Conservation (phyloP, 2,113 vertebrate genomes). For the Lophotis ruficrista region DNA sequence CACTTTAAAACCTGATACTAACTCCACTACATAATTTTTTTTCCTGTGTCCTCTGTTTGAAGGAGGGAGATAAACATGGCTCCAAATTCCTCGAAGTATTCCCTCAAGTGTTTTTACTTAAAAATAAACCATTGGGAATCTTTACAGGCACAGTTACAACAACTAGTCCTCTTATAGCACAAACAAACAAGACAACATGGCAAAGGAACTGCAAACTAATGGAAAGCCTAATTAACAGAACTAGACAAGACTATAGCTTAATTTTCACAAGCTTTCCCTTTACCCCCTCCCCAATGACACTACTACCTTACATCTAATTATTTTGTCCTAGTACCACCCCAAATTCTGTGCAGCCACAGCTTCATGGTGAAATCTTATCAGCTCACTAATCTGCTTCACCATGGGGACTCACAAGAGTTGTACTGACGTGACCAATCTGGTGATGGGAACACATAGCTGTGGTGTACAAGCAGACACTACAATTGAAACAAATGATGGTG, state of each 20-base stretch:
- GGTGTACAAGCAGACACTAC: not conserved
- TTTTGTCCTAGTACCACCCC: not conserved
- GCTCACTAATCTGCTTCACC: not conserved
- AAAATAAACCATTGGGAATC: not conserved
- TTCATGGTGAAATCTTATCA: fast-evolving
- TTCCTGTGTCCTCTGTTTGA: not conserved
- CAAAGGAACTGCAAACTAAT: not conserved
- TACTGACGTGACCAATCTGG: fast-evolving
- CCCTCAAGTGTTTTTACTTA: not conserved
- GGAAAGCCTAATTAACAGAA: not conserved
- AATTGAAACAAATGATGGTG: not conserved
- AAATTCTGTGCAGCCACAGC: not conserved
- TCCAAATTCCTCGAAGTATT: not conserved
- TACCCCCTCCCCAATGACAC: fast-evolving
- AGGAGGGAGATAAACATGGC: not conserved
- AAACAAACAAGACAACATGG: not conserved
- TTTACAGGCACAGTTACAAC: not conserved
- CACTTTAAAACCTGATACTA: not conserved
- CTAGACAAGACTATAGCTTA: not conserved
- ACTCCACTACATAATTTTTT: not conserved
- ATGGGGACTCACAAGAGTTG: fast-evolving
- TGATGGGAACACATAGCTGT: fast-evolving
- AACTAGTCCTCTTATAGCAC: not conserved
- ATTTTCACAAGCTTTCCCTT: not conserved
- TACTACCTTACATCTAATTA: not conserved